phyloP scores from a whole-genome alignment of 2,888 invertebrate species.

The Nemapogon koenigi region DNA sequence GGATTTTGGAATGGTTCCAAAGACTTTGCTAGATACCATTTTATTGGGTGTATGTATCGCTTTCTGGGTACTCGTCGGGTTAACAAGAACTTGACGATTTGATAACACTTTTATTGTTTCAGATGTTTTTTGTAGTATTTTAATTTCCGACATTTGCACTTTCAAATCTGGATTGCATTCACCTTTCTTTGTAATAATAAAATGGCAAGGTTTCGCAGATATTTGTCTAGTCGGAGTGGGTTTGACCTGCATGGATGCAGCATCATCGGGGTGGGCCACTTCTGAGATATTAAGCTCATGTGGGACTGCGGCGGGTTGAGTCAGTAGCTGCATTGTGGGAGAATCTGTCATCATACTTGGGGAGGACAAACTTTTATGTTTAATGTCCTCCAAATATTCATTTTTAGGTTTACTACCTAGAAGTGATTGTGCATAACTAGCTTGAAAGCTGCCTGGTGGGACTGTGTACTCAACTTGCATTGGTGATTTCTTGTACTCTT shows the following conservation, averaged over 20 bases:
- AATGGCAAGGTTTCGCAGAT: constrained; percentile 40
- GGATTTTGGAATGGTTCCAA: constrained; percentile 39
- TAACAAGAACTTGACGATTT: constrained; percentile 45
- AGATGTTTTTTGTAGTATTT: constrained; percentile 45
- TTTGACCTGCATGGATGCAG: constrained; percentile 31
- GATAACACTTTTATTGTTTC: constrained; percentile 49
- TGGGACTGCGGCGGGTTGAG: constrained; percentile 41
- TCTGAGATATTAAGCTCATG: constrained; percentile 39
- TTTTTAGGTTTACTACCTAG: constrained; percentile 39
- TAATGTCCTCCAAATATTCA: constrained; percentile 41
- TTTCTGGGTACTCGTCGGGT: constrained; percentile 41
- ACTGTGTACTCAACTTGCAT: constrained; percentile 38
- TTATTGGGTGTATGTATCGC: constrained; percentile 38
- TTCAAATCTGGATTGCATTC: constrained; percentile 37
- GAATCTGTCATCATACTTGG: constrained; percentile 41
- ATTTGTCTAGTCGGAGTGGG: constrained; percentile 34
- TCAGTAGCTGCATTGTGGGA: constrained; percentile 44
- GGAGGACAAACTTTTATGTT: constrained; percentile 35
- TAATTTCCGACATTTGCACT: constrained; percentile 46
- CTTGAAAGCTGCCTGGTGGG: constrained; percentile 52
- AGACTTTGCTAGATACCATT: constrained; percentile 50
- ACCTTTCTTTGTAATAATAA: constrained; percentile 45
- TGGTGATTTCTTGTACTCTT: constrained; percentile 30
- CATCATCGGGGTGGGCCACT: constrained; percentile 36
- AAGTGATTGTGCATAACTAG: constrained; percentile 51